These are phyloP conservation scores for Nephrotoma flavescens DNA, from an alignment of 2,888 invertebrate genomes.

Conservation along the genomic window DNA sequence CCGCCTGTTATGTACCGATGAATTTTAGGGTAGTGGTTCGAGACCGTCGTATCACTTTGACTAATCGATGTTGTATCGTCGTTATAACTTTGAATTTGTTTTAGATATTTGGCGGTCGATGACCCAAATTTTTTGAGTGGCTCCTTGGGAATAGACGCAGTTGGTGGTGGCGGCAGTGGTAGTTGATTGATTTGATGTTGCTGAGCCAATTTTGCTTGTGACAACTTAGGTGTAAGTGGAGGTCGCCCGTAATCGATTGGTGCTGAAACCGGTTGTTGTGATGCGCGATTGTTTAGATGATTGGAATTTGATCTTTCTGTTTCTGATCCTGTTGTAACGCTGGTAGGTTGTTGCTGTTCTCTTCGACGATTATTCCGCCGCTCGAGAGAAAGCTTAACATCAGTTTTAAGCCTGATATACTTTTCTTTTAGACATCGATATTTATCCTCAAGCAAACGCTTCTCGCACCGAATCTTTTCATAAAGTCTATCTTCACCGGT, in stretches of 20 bases:
- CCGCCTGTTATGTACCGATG: conserved; percentile 20
- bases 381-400: conserved; percentile 63
- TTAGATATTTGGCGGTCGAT: conserved; percentile 26
- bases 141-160: conserved; percentile 15
- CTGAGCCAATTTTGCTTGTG: not conserved
- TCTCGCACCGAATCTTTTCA: conserved; percentile 53
- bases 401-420: conserved; percentile 62
- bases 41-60: conserved; percentile 31
- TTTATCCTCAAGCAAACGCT: conserved; percentile 58
- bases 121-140: conserved; percentile 22
- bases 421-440: conserved; percentile 70
- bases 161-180: conserved; percentile 16
- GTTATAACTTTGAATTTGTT: conserved; percentile 26
- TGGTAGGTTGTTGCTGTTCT: conserved; percentile 29
- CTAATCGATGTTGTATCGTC: conserved; percentile 30
- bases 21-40: conserved; percentile 28
- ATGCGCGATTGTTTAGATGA: conserved; percentile 33
- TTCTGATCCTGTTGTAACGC: conserved; percentile 56
- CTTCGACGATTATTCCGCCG: conserved; percentile 52
- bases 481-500: conserved; percentile 35
- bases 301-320: conserved; percentile 65
- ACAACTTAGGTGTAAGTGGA: conserved; percentile 8
- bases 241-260: conserved; percentile 17
- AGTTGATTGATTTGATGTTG: conserved; percentile 10
- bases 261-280: conserved; percentile 18